These are phyloP conservation scores for Formicarius rufipectus DNA, from an alignment of 2,113 vertebrate genomes.

Conservation along the genomic window DNA sequence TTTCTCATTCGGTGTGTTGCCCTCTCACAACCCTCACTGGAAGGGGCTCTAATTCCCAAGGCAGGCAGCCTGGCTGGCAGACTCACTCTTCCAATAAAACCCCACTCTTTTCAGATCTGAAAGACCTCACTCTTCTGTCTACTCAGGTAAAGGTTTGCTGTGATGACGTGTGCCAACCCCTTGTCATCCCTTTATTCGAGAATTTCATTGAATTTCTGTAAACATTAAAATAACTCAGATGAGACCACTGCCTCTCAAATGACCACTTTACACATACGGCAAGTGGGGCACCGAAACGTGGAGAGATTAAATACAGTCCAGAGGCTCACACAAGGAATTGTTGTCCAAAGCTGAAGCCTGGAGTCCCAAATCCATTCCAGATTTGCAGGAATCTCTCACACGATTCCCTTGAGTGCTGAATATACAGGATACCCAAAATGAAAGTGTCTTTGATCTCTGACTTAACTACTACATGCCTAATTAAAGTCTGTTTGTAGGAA, in stretches of 20 bases:
- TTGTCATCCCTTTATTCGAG: not conserved
- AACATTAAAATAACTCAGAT: not conserved
- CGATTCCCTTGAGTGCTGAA: not conserved
- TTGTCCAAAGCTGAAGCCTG: not conserved
- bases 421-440: not conserved
- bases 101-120: not conserved
- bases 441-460: not conserved
- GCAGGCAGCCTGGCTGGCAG: not conserved
- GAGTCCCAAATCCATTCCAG: not conserved
- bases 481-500: not conserved
- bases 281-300: not conserved
- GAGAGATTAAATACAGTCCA: not conserved
- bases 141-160: not conserved
- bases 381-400: not conserved
- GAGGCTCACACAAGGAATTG: not conserved
- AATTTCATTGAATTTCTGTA: not conserved
- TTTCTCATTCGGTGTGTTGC: not conserved
- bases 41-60: not conserved
- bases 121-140: not conserved
- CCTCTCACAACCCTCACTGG: fast-evolving
- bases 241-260: not conserved
- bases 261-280: not conserved
- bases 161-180: not conserved
- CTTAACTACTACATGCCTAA: not conserved
- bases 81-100: not conserved